phyloP scores from a whole-genome alignment of 1,140 invertebrate genomes.

The Platyscapa corneri region DNA sequence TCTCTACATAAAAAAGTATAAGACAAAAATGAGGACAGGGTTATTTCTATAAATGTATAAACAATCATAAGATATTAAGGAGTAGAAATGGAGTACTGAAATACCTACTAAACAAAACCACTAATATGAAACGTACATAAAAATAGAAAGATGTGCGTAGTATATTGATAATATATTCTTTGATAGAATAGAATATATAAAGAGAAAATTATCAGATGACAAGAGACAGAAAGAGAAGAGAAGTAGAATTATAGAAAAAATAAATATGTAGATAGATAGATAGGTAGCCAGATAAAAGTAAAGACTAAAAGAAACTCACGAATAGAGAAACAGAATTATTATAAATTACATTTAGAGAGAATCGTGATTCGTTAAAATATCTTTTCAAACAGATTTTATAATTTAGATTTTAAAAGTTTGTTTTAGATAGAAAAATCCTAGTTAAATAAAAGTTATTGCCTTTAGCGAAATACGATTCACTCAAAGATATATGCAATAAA shows the following conservation, averaged over 20 bases:
- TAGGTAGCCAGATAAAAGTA: constrained; percentile 50
- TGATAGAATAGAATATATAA: constrained; percentile 42
- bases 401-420: no score
- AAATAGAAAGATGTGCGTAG: constrained; percentile 13
- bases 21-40: not conserved
- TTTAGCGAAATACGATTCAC: constrained; percentile 35
- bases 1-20: constrained; percentile 16
- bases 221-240: constrained; percentile 52
- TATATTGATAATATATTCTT: constrained; percentile 13
- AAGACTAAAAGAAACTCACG: constrained; percentile 49
- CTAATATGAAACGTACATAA: constrained; percentile 25
- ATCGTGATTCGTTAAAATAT: constrained; percentile 23
- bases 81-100: constrained; percentile 49
- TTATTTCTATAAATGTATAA: constrained; percentile 25
- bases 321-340: constrained; percentile 57
- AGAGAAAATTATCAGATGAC: constrained; percentile 49
- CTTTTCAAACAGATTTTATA: not conserved
- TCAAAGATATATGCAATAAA: constrained; percentile 4
- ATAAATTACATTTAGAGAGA: constrained; percentile 25
- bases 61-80: constrained; percentile 39
- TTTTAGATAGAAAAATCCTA: no score
- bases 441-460: not conserved
- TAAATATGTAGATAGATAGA: constrained; percentile 48
- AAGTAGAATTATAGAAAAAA: constrained; percentile 48
- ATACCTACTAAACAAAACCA: constrained; percentile 36